phyloP scores from a whole-genome alignment of 2,888 invertebrate species.

The Apotomis betuletana region DNA sequence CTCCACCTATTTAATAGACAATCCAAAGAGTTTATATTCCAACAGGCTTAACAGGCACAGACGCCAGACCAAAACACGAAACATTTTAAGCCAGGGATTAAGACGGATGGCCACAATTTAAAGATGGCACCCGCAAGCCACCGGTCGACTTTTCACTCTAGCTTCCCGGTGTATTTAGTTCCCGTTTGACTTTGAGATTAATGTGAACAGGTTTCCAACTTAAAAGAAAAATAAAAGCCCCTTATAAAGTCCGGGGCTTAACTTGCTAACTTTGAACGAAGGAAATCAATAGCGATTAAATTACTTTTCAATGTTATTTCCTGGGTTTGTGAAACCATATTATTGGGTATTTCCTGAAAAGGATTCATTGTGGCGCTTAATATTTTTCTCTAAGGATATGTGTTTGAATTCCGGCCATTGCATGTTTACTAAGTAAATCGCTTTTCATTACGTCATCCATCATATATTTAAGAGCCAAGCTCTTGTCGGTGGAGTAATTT shows the following conservation, averaged over 20 bases:
- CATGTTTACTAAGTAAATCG: no score
- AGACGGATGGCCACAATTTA: slow-evolving; percentile 6
- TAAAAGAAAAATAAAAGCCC: slow-evolving; percentile 38
- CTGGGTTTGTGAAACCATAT: background rate
- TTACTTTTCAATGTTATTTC: slow-evolving; percentile 8
- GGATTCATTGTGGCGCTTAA: background rate
- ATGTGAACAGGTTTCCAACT: slow-evolving; percentile 39
- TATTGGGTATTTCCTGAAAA: background rate
- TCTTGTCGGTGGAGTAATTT: no score
- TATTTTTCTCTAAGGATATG: no score
- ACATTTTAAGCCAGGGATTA: slow-evolving; percentile 14
- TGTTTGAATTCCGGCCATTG: no score
- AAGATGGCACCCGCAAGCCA: slow-evolving; percentile 15
- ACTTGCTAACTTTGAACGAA: slow-evolving; percentile 27
- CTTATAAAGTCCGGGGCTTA: slow-evolving; percentile 23
- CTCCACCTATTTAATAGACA: no score
- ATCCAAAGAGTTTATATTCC: no score
- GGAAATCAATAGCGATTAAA: slow-evolving; percentile 7
- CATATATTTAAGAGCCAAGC: no score
- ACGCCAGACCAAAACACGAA: background rate
- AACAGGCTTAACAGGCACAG: background rate
- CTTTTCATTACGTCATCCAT: no score
- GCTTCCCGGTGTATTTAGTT: slow-evolving; percentile 45
- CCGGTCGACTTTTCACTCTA: slow-evolving; percentile 12
- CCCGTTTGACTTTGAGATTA: slow-evolving; percentile 47